These are phyloP conservation scores for Poliocrania exsul DNA, from an alignment of 2,797 vertebrate species.

Conservation along the genomic window DNA sequence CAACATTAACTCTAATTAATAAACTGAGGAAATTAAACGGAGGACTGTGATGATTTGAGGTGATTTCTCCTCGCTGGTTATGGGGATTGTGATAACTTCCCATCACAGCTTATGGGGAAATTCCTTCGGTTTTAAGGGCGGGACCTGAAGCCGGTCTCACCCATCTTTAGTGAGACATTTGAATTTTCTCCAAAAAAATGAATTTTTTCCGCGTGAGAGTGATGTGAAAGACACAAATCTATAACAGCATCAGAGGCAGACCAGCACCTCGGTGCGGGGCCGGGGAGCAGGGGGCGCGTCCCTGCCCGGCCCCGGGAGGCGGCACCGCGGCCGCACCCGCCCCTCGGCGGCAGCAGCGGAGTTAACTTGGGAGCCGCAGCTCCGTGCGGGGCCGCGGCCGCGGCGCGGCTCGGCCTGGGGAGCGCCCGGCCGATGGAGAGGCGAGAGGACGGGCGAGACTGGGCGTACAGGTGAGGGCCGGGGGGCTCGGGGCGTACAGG, in stretches of 20 bases:
- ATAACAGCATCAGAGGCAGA: rapidly evolving
- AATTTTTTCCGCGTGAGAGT: neutral
- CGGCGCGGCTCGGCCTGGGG: neutral
- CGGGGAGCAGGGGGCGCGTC: rapidly evolving
- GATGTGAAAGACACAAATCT: rapidly evolving
- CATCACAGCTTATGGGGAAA: neutral
- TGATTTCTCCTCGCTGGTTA: neutral
- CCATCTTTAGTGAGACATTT: rapidly evolving
- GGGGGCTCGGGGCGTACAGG: neutral
- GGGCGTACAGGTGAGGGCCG: conserved; percentile 35
- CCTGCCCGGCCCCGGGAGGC: neutral
- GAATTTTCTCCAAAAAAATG: neutral
- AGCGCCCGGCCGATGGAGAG: neutral
- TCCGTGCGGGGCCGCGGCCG: neutral
- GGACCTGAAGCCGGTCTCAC: neutral
- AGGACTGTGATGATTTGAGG: neutral
- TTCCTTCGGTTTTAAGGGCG: neutral
- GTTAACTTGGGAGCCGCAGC: neutral
- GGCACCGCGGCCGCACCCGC: neutral
- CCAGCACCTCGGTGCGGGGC: too few relatives aligned
- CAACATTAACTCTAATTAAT: neutral
- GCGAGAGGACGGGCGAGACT: conserved; percentile 31
- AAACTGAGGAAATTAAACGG: neutral
- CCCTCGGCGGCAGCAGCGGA: neutral
- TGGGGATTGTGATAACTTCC: neutral